Evolutionary conservation across 2,113 vertebrate genomes (phyloP), one percentile per base, ranked within the genome.

Genomic region (Ictidomys tridecemlineatus): DNA sequence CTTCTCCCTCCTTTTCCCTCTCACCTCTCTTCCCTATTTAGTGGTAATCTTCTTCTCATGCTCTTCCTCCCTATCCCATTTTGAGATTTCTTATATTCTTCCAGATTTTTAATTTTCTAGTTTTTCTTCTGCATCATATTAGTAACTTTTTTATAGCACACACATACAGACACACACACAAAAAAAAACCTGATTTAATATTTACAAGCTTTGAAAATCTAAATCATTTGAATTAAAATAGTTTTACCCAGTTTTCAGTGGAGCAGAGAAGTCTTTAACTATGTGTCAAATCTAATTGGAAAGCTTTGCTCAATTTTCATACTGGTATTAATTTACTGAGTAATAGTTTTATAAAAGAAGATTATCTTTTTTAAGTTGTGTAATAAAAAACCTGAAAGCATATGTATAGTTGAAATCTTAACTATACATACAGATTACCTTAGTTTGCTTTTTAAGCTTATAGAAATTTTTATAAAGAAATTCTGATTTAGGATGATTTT

Each of bases 371-470:
- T 94, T n/a, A 90, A 26, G 34, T 58, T 76, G 16, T 58, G 0
- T 70, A 82, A 37, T 28, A 73, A 89, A 93, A 79, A 53, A 10
- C 22, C 20, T 79, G n/a, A 53, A 32, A 85, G 2, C 45, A 73
- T 61, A 18, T 82, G 69, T 91, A 65, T 48, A 90, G 12, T 77
- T 67, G 16, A 84, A 72, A 95, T 73, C 79, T 79, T 79, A 86
- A 91, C 63, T 63, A 78, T 79, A 76, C 37, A 63, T 83, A 53
- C 65, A 53, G 61, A 51, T 88, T 65, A 74, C 53, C 65, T 72
- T 67, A 42, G 53, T 53, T 84, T 90, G 42, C n/a, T 84, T 90
- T 89, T 61, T 61, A 67, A 61, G 37, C 79, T 77, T 70, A 11
- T 77, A 70, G 34, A 84, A 69, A 61, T 78, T 61, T 70, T 82